Evolutionary conservation across 64 coral and sea anemone species (phyloP), one percentile per base, ranked within the genome.

Genomic region (Pocillopora verrucosa): DNA sequence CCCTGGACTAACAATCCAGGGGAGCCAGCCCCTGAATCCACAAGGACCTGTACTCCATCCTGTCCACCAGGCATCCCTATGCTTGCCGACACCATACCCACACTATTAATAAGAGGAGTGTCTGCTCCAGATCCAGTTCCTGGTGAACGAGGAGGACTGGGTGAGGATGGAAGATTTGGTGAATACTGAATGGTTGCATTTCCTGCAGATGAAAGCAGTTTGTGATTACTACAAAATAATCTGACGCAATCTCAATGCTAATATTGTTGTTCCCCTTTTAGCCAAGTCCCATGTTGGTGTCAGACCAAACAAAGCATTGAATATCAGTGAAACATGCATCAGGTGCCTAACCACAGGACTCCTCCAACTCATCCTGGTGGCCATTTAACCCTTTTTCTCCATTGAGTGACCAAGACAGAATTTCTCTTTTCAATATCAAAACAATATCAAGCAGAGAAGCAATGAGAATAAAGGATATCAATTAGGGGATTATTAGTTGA

Each of bases 71-170:
- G 77, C 34, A 91, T 64, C 57, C 88, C 75, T 20, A 87, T 34
- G 76, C 74, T 90, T 68, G 68, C 70, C 36, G 79, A 84, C 10
- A 93, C 72, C 38, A 96, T 77, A 74, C 91, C 63, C 36, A 91
- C 78, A 77, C 78, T 96, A 59, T 90, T 96, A 51, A 51, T 51
- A 63, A 96, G 65, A 37, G 84, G 60, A 80, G 25, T 37, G 36
- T 96, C 95, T 58, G 74, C 59, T 67, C 86, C 90, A 88, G 90
- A 86, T 3, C 59, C 82, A 88, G 90, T 86, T 6, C 59, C 82
- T 16, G 95, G 95, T 6, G 95, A 96, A 16, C 88, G 84, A 15
- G 95, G 95, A 56, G 95, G 92, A 13, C 91, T 93, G 19, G 95
- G 95, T 59, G 82, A 91, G 30, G 95, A 90, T 13, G 95, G 82